phyloP scores from a whole-genome alignment of 2,888 invertebrate genomes.

The Andrena hattorfiana region DNA sequence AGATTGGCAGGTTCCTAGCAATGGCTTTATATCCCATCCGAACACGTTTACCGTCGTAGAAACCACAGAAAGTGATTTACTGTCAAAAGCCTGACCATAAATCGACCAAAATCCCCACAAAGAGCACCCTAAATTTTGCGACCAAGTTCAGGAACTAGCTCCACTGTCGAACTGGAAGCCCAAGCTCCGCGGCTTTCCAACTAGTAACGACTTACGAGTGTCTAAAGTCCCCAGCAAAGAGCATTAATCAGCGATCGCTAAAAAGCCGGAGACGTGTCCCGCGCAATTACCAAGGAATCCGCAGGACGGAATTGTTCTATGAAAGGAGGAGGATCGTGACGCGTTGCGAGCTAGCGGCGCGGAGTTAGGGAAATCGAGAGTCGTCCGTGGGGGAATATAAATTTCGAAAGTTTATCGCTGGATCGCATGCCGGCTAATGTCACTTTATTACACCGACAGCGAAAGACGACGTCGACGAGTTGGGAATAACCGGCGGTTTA shows the following conservation, averaged over 20 bases:
- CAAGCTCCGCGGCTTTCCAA: background rate
- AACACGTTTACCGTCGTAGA: background rate
- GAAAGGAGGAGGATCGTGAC: slow-evolving; percentile 50
- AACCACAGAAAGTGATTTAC: background rate
- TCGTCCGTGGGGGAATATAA: slow-evolving; percentile 73
- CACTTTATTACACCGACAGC: slow-evolving; percentile 80
- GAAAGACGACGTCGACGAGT: slow-evolving; percentile 73
- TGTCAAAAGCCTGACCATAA: too few relatives aligned
- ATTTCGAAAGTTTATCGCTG: slow-evolving; percentile 83
- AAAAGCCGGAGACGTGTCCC: slow-evolving; percentile 8
- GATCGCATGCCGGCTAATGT: slow-evolving; percentile 83
- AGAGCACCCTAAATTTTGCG: background rate
- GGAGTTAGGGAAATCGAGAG: slow-evolving; percentile 56
- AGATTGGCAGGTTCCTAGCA: background rate
- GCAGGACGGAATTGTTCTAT: slow-evolving; percentile 53
- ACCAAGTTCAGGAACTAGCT: background rate
- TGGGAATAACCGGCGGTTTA: slow-evolving; percentile 71
- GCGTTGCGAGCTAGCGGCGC: slow-evolving; percentile 18
- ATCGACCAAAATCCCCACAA: background rate
- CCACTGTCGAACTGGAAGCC: background rate
- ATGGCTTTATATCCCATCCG: background rate
- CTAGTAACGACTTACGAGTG: slow-evolving; percentile 8
- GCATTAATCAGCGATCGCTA: slow-evolving; percentile 35
- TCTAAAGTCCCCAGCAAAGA: background rate
- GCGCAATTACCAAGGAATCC: slow-evolving; percentile 66